Percentiles rank a stretch among this genome's conserved stretches.
Evolutionary conservation across 1,140 invertebrate genomes (phyloP).

Genomic region (Pogonomyrmex barbatus): DNA sequence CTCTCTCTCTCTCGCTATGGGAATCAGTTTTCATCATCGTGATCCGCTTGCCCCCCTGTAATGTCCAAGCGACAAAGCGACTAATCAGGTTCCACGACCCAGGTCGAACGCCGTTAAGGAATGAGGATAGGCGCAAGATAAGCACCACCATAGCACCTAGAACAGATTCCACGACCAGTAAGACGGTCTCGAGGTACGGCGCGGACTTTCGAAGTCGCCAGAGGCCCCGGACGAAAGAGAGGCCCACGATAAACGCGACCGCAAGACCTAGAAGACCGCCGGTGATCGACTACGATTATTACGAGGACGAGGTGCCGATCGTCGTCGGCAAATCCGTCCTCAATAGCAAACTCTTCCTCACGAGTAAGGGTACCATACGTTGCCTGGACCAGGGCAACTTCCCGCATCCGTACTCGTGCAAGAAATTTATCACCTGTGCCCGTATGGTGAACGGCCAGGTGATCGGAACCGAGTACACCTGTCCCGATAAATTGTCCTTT

Average conservation of each 20-base stretch:
- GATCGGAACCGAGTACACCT: constrained; percentile 94
- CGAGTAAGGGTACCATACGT: constrained; percentile 88
- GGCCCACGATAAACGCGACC: constrained; percentile 67
- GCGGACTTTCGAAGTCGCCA: constrained; percentile 77
- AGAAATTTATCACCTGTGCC: constrained; percentile 95
- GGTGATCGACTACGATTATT: constrained; percentile 89
- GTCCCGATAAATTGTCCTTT: constrained; percentile 93
- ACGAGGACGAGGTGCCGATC: constrained; percentile 88
- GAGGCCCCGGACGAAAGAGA: constrained; percentile 72
- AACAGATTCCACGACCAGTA: constrained; percentile 71
- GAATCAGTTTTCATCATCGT: constrained; percentile 40
- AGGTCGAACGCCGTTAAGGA: constrained; percentile 81
- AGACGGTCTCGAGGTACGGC: constrained; percentile 75
- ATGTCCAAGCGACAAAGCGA: constrained; percentile 22
- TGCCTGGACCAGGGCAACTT: constrained; percentile 95
- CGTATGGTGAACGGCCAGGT: constrained; percentile 92
- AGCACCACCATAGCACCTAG: constrained; percentile 85
- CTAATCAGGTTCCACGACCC: constrained; percentile 76
- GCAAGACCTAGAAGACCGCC: constrained; percentile 81
- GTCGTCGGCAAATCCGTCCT: constrained; percentile 86
- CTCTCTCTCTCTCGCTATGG: constrained; percentile 46
- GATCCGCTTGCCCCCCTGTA: constrained; percentile 26
- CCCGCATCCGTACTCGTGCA: constrained; percentile 94
- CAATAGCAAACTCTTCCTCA: constrained; percentile 88
- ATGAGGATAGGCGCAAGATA: constrained; percentile 84